Evolutionary conservation across 2,113 vertebrate genomes (phyloP), one percentile per base, ranked within the genome.

Genomic region (Pterocles orientalis): DNA sequence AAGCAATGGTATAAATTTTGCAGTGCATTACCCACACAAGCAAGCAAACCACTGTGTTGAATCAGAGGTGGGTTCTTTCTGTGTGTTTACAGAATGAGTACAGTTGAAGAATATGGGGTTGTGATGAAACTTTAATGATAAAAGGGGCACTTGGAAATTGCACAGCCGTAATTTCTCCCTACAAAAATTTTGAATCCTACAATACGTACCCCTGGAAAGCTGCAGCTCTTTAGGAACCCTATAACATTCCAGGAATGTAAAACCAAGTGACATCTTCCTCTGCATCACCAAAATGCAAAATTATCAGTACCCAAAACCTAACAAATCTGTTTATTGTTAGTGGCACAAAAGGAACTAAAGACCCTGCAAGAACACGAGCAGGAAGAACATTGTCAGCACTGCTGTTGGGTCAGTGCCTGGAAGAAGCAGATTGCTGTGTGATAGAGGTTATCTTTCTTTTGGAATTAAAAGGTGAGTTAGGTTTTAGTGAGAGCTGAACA

Each of bases 61-160:
- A 80, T 65, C 62, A 86, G 58, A 90, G 16, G 8, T 51, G 25
- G 25, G 0, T 12, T 39, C 62, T 70, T 33, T 20, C 39, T 65
- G 11, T 64, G 39, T 79, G 58, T 57, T 94, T 95, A 45, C 16
- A 80, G 56, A 90, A 95, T 80, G 6, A 94, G 14, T 54, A 62
- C 31, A 21, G 16, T 13, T 83, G 39, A 85, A 87, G 26, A 94
- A 90, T 54, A 72, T 1, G 1, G 21, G 29, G 6, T 41, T 91
- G 48, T 70, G 53, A 88, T 86, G 64, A 88, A 97, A 73, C 31
- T 93, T 95, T 54, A 87, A 88, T 91, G 82, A 88, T 64, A 19
- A 90, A 94, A 95, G 31, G 24, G 36, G 28, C 50, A 61, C 65
- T 77, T 79, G 58, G 65, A 91, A 91, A 88, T 56, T 23, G 18